Evolutionary conservation across 2,113 vertebrate genomes (phyloP).

Genomic region (Oncorhynchus nerka): DNA sequence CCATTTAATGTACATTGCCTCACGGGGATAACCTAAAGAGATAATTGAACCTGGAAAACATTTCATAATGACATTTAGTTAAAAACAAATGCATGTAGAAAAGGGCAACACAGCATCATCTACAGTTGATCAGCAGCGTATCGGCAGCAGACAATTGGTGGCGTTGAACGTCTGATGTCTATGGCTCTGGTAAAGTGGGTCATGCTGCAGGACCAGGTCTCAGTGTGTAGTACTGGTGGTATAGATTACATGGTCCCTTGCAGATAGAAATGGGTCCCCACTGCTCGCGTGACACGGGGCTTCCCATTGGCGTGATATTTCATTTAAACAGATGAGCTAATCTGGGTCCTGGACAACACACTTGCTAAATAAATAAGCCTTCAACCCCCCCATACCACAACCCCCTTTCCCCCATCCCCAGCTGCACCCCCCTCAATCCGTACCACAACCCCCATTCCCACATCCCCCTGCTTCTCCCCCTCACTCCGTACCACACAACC

Average conservation of each 20-base stretch:
- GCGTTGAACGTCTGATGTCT: no score
- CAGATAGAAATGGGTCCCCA: constrained; percentile 60
- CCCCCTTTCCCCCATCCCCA: constrained; percentile 49
- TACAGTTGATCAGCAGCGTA: no score
- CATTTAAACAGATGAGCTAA: constrained; percentile 81
- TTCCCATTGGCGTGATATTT: constrained; percentile 65
- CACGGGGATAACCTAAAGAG: constrained; percentile 4
- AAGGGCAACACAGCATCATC: no score
- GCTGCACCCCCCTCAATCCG: constrained; percentile 69
- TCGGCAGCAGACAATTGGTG: no score
- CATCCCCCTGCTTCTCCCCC: constrained; percentile 78
- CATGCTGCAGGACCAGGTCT: no score
- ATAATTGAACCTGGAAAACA: constrained; percentile 1
- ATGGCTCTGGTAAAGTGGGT: no score
- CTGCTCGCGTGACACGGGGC: constrained; percentile 59
- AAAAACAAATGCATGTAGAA: constrained; percentile 1
- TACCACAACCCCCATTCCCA: constrained; percentile 41
- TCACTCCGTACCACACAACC: constrained; percentile 48
- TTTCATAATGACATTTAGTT: constrained; percentile 25
- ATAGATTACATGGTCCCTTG: constrained; percentile 26
- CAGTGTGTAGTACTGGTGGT: constrained; percentile 27
- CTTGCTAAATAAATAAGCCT: constrained; percentile 83
- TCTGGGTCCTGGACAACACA: constrained; percentile 75
- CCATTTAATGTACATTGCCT: not conserved
- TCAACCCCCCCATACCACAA: constrained; percentile 57